Conservation (phyloP, 2,113 vertebrate species). For the Cinclus cinclus region DNA sequence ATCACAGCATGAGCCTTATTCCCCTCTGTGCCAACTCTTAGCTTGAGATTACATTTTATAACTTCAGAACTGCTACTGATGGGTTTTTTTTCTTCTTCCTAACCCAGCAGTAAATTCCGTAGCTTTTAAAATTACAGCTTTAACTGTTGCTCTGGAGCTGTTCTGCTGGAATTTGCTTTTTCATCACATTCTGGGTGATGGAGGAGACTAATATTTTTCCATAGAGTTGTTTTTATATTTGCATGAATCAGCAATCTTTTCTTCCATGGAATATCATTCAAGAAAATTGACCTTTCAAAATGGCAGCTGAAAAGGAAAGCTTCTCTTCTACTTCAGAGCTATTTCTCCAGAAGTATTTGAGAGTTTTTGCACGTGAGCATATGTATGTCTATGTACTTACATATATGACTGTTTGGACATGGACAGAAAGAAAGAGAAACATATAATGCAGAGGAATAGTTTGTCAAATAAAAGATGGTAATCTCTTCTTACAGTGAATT, state of each 20-base stretch:
- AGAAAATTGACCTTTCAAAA: neutral
- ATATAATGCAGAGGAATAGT: neutral
- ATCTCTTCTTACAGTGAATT: neutral
- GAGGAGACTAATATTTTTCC: conserved; percentile 20
- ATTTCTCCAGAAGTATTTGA: neutral
- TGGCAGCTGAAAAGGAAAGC: neutral
- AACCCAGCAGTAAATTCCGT: neutral
- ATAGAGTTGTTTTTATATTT: neutral
- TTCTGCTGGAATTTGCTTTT: conserved; percentile 11
- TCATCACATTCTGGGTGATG: neutral
- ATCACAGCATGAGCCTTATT: neutral
- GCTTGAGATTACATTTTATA: neutral
- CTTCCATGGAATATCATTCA: neutral
- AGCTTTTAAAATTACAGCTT: conserved; percentile 30
- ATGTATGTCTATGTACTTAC: neutral
- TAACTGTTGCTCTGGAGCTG: conserved; percentile 1
- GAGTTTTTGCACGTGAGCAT: neutral
- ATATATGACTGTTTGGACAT: neutral
- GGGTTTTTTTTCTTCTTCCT: neutral
- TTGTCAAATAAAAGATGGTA: neutral
- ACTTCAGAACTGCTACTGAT: conserved; percentile 4
- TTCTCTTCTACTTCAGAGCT: neutral
- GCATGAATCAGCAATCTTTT: neutral
- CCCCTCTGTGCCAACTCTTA: conserved; percentile 3
- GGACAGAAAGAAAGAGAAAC: neutral